Conservation (phyloP, 1,140 invertebrate genomes). For the Hypsibius dujardini region DNA sequence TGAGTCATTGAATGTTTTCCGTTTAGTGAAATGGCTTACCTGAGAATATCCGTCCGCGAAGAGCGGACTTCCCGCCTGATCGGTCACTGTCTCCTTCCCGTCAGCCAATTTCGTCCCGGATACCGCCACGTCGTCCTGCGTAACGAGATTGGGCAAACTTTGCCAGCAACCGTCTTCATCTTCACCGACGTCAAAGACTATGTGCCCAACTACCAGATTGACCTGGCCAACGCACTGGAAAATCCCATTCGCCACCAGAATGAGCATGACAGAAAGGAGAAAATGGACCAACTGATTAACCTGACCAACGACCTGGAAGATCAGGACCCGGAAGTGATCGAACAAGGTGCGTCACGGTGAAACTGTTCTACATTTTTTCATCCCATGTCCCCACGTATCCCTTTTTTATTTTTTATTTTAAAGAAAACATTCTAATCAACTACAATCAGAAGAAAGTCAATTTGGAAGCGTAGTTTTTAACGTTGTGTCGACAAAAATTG, state of each 20-base stretch:
- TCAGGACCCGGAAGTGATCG: not conserved
- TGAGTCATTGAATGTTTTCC: no score
- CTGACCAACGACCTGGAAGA: constrained; percentile 5
- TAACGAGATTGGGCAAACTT: constrained; percentile 64
- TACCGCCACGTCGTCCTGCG: constrained; percentile 44
- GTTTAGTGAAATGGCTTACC: constrained; percentile 59
- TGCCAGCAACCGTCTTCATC: constrained; percentile 2
- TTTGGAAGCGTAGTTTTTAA: no score
- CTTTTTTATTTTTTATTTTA: no score
- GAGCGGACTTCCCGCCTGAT: constrained; percentile 69
- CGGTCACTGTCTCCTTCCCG: constrained; percentile 83
- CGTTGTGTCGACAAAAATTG: no score
- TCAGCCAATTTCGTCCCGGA: constrained; percentile 75
- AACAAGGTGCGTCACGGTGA: no score
- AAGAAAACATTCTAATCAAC: no score
- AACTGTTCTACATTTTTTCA: no score
- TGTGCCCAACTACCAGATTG: not conserved
- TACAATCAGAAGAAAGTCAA: no score
- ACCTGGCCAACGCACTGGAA: constrained; percentile 15
- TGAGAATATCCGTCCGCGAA: constrained; percentile 89
- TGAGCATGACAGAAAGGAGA: not conserved
- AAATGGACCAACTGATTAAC: constrained; percentile 8
- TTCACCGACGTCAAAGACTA: constrained; percentile 9
- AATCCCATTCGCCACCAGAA: not conserved
- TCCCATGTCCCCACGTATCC: no score